Evolutionary conservation across 1,140 invertebrate genomes (phyloP).

Genomic region (Heliothis subflexa): DNA sequence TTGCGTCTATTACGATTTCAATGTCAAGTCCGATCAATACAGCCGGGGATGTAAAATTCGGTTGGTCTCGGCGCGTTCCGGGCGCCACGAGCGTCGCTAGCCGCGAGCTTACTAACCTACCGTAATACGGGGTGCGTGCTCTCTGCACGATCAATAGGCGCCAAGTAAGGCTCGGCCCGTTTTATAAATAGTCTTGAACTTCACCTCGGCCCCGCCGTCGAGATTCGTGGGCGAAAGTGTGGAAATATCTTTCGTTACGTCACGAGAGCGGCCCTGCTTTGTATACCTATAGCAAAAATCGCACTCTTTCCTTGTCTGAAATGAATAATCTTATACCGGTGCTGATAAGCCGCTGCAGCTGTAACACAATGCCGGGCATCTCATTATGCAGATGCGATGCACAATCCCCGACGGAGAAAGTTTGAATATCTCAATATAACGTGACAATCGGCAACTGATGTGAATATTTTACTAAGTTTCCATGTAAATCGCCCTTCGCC

Average conservation of each 20-base stretch:
- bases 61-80: constrained; percentile 77
- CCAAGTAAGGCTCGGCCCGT: constrained; percentile 75
- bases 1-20: constrained; percentile 86
- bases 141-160: constrained; percentile 80
- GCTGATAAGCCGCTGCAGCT: constrained; percentile 64
- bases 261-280: constrained; percentile 56
- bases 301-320: constrained; percentile 51
- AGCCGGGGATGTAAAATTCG: constrained; percentile 84
- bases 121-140: constrained; percentile 83
- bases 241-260: constrained; percentile 61
- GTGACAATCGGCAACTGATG: constrained; percentile 79
- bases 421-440: constrained; percentile 80
- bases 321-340: constrained; percentile 60
- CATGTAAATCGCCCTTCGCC: constrained; percentile 73
- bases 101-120: constrained; percentile 82
- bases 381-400: constrained; percentile 79
- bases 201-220: constrained; percentile 71
- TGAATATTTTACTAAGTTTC: constrained; percentile 81
- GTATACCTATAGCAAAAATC: constrained; percentile 16
- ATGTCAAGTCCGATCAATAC: constrained; percentile 87
- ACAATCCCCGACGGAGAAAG: constrained; percentile 71
- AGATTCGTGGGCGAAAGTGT: constrained; percentile 75
- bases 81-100: constrained; percentile 71
- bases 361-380: constrained; percentile 61
- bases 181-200: constrained; percentile 86